phyloP scores from a whole-genome alignment of 2,113 vertebrate genomes.

The Orycteropus afer region DNA sequence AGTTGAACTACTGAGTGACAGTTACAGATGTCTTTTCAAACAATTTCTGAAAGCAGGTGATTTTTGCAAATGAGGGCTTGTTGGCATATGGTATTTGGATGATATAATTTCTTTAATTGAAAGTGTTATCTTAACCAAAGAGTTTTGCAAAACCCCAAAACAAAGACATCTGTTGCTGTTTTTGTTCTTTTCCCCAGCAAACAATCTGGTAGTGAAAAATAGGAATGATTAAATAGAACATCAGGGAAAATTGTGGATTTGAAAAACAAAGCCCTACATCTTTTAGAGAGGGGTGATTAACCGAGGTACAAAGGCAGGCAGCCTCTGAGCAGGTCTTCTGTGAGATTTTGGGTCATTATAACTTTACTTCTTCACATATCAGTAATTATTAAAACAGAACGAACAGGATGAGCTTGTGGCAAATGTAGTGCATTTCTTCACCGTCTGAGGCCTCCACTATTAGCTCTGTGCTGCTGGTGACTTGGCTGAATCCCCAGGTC shows the following conservation, averaged over 20 bases:
- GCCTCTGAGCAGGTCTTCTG: constrained; percentile 53
- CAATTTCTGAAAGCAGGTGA: constrained; percentile 74
- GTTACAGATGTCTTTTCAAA: constrained; percentile 46
- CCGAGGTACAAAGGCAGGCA: not conserved
- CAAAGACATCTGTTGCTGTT: constrained; percentile 84
- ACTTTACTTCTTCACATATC: not conserved
- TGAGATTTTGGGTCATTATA: not conserved
- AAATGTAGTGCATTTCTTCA: not conserved
- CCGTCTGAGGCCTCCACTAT: not conserved
- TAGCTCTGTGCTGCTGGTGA: not conserved
- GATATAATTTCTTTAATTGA: constrained; percentile 83
- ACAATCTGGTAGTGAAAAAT: constrained; percentile 81
- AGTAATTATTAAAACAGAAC: not conserved
- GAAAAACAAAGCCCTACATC: constrained; percentile 69
- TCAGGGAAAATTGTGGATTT: constrained; percentile 62
- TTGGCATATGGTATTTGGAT: constrained; percentile 79
- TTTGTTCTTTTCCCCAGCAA: constrained; percentile 82
- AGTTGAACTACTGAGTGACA: not conserved
- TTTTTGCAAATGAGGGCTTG: constrained; percentile 75
- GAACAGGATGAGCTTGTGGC: not conserved
- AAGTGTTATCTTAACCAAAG: constrained; percentile 82
- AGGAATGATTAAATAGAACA: constrained; percentile 72
- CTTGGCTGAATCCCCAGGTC: not conserved
- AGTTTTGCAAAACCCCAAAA: constrained; percentile 78
- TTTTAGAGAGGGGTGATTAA: constrained; percentile 36